Percentiles rank a stretch among this genome's conserved stretches.
phyloP scores from a whole-genome alignment of 2,888 invertebrate genomes.

The Cordilura impudica region DNA sequence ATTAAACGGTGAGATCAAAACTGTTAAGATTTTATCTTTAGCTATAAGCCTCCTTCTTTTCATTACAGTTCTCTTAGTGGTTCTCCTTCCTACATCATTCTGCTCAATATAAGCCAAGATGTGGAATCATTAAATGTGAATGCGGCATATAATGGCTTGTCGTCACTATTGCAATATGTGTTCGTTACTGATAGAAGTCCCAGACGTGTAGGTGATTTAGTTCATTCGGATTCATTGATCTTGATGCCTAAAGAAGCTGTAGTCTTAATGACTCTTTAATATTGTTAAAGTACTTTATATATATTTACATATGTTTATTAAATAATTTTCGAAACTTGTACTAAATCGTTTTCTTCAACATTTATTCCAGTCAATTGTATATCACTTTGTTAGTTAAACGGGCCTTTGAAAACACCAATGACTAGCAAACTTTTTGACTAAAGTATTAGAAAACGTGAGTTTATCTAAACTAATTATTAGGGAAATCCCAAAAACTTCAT shows the following conservation, averaged over 20 bases:
- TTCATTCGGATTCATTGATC: conserved; percentile 67
- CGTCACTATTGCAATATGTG: conserved; percentile 68
- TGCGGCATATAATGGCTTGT: conserved; percentile 66
- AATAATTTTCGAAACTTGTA: too few relatives aligned
- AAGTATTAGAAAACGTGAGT: too few relatives aligned
- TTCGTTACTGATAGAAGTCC: conserved; percentile 71
- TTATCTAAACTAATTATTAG: too few relatives aligned
- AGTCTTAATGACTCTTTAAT: conserved; percentile 68
- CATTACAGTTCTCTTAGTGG: conserved; percentile 66
- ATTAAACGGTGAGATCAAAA: conserved; percentile 70
- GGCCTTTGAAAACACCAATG: too few relatives aligned
- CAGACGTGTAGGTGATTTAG: conserved; percentile 69
- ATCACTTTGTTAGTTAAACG: too few relatives aligned
- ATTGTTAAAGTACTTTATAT: not conserved
- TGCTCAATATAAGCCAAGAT: conserved; percentile 78
- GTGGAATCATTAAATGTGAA: conserved; percentile 76
- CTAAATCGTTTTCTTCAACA: too few relatives aligned
- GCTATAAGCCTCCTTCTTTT: not conserved
- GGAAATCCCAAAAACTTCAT: too few relatives aligned
- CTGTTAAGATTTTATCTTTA: not conserved
- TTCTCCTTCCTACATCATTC: conserved; percentile 75
- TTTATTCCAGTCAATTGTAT: too few relatives aligned
- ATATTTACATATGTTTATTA: too few relatives aligned
- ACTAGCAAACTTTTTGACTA: too few relatives aligned
- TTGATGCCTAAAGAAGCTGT: conserved; percentile 74